These are phyloP conservation scores for Littorina saxatilis DNA, from an alignment of 1,140 invertebrate genomes.

Conservation along the genomic window DNA sequence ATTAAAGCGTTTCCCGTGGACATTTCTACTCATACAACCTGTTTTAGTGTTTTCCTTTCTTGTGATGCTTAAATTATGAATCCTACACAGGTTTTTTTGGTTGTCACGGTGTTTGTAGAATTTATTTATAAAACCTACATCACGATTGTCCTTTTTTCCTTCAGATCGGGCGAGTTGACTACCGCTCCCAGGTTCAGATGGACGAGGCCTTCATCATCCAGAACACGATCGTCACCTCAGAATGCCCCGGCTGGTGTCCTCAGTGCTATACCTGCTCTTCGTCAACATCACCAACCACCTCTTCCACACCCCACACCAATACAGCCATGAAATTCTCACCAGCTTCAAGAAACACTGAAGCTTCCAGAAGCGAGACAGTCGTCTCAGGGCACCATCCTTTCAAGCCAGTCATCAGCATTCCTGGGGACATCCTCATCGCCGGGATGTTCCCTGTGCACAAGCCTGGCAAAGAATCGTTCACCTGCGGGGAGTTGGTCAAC, in stretches of 20 bases:
- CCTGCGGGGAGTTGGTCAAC: conserved; percentile 81
- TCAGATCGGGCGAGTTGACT: conserved; percentile 34
- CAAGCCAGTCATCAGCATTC: conserved; percentile 40
- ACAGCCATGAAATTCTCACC: neutral
- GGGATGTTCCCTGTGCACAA: conserved; percentile 86
- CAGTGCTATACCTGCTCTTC: conserved; percentile 20
- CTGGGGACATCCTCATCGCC: conserved; percentile 84
- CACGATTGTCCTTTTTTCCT: no score
- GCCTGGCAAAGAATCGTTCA: conserved; percentile 63
- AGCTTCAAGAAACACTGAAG: neutral
- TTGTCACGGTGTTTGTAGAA: neutral
- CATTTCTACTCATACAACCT: no score
- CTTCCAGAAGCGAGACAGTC: neutral
- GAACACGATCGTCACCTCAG: neutral
- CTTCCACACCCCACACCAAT: neutral
- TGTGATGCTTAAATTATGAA: no score
- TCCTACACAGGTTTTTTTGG: neutral
- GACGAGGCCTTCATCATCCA: conserved; percentile 10
- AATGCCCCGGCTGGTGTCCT: conserved; percentile 51
- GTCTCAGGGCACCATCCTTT: conserved; percentile 44
- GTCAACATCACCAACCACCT: neutral
- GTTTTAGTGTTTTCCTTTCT: no score
- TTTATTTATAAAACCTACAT: neutral
- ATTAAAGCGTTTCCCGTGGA: no score
- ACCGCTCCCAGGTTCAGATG: neutral